Evolutionary conservation across 2,113 vertebrate species (phyloP).

Genomic region (Scartelaos histophorus): DNA sequence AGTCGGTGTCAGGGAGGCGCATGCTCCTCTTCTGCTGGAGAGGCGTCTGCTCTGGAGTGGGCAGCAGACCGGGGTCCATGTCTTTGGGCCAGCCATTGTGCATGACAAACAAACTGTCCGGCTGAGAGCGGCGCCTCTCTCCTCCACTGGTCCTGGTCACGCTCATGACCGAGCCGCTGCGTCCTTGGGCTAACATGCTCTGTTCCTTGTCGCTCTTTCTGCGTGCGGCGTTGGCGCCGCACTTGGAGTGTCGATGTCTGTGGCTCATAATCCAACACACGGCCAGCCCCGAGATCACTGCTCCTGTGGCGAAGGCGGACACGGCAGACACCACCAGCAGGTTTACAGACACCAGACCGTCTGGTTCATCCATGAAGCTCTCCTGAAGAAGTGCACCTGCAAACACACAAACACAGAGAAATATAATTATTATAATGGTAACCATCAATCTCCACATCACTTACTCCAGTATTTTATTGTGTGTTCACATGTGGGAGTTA

Average conservation of each 20-base stretch:
- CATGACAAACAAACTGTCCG: conserved; percentile 82
- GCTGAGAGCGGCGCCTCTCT: conserved; percentile 70
- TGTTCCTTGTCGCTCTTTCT: conserved; percentile 89
- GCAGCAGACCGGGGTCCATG: conserved; percentile 88
- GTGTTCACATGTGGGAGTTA: conserved; percentile 46
- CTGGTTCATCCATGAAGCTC: conserved; percentile 89
- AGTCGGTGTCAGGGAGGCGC: conserved; percentile 77
- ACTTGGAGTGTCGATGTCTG: conserved; percentile 79
- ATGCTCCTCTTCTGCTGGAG: conserved; percentile 89
- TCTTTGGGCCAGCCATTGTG: conserved; percentile 91
- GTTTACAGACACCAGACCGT: conserved; percentile 91
- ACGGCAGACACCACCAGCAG: conserved; percentile 91
- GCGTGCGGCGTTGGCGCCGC: conserved; percentile 67
- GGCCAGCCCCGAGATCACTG: conserved; percentile 88
- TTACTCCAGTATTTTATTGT: conserved; percentile 51
- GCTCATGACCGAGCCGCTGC: conserved; percentile 88
- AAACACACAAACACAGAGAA: conserved; percentile 16
- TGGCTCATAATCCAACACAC: conserved; percentile 95
- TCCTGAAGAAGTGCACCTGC: conserved; percentile 80
- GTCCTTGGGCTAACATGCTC: conserved; percentile 84
- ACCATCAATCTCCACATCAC: conserved; percentile 24
- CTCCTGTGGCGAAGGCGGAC: conserved; percentile 91
- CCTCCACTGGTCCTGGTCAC: conserved; percentile 85
- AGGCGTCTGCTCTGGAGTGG: conserved; percentile 94
- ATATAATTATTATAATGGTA: conserved; percentile 24